These are phyloP conservation scores for Rana temporaria DNA, from an alignment of 2,113 vertebrate genomes.

Conservation along the genomic window DNA sequence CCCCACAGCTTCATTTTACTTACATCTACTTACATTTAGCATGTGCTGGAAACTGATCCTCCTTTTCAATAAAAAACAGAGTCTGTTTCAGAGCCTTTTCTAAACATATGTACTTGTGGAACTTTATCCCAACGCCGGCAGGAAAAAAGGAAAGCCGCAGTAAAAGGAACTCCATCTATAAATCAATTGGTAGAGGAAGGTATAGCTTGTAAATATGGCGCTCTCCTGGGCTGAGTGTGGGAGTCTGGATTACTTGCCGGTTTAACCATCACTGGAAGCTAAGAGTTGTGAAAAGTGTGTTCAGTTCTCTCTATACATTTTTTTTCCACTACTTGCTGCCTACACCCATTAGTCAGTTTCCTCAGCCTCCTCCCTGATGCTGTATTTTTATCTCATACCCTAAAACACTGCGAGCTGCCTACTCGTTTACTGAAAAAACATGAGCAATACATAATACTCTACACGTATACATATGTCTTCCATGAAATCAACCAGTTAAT, in stretches of 20 bases:
- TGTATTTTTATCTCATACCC: slow-evolving; percentile 10
- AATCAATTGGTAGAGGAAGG: slow-evolving; percentile 57
- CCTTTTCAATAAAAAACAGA: slow-evolving; percentile 31
- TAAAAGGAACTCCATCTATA: slow-evolving; percentile 55
- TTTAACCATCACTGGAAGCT: slow-evolving; percentile 15
- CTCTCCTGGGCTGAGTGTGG: not conserved
- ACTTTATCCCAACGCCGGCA: slow-evolving; percentile 23
- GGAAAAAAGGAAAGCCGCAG: slow-evolving; percentile 58
- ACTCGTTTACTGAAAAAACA: slow-evolving; percentile 10
- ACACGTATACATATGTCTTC: not conserved
- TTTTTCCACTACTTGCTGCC: not conserved
- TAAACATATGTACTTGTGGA: slow-evolving; percentile 33
- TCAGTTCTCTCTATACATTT: slow-evolving; percentile 23
- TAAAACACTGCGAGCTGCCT: not conserved
- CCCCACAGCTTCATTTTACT: too few relatives aligned
- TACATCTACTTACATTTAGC: slow-evolving; percentile 14
- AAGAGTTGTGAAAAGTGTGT: slow-evolving; percentile 4
- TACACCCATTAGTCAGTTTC: slow-evolving; percentile 41
- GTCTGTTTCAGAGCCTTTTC: not conserved
- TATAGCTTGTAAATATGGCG: slow-evolving; percentile 33
- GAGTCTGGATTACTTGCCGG: not conserved
- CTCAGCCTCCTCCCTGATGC: slow-evolving; percentile 17
- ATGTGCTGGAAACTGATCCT: not conserved
- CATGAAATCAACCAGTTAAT: not conserved
- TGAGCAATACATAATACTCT: not conserved